Conservation (phyloP, 37 sponge, comb jelly and placozoan genomes). For the Beroe forskalii region DNA sequence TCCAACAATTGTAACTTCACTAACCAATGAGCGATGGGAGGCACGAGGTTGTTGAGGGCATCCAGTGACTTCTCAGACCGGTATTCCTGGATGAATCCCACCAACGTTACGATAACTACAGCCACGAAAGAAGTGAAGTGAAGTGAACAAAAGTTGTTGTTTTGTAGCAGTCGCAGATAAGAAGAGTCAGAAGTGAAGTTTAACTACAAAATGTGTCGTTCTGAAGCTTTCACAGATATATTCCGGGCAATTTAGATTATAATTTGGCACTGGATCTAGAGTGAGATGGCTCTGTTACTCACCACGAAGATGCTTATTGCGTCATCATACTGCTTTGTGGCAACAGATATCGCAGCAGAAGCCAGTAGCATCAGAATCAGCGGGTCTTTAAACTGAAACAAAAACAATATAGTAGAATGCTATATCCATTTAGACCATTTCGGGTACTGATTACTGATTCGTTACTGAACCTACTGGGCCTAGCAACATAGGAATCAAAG, state of each 20-base stretch:
- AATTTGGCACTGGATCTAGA: too few relatives aligned
- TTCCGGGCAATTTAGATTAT: too few relatives aligned
- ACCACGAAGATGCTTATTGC: slow-evolving; percentile 95
- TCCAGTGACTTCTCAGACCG: slow-evolving; percentile 94
- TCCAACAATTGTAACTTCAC: too few relatives aligned
- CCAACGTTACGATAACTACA: slow-evolving; percentile 91
- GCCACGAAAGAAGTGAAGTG: slow-evolving; percentile 74
- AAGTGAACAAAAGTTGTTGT: not conserved
- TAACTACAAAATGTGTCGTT: too few relatives aligned
- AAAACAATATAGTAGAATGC: not conserved
- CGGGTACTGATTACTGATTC: too few relatives aligned
- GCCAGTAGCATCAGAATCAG: slow-evolving; percentile 89
- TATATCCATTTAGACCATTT: not conserved
- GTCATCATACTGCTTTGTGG: slow-evolving; percentile 92
- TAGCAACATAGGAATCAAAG: not conserved
- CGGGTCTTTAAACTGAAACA: slow-evolving; percentile 92
- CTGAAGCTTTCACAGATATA: too few relatives aligned
- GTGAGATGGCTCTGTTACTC: too few relatives aligned
- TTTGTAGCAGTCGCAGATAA: not conserved
- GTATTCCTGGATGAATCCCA: slow-evolving; percentile 95
- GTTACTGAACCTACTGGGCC: too few relatives aligned
- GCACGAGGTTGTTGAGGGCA: slow-evolving; percentile 86
- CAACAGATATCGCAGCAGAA: slow-evolving; percentile 89
- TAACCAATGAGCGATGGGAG: slow-evolving; percentile 93
- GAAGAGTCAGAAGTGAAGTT: too few relatives aligned